Conservation (phyloP, 1,140 invertebrate species). For the Bombus sibiricus region DNA sequence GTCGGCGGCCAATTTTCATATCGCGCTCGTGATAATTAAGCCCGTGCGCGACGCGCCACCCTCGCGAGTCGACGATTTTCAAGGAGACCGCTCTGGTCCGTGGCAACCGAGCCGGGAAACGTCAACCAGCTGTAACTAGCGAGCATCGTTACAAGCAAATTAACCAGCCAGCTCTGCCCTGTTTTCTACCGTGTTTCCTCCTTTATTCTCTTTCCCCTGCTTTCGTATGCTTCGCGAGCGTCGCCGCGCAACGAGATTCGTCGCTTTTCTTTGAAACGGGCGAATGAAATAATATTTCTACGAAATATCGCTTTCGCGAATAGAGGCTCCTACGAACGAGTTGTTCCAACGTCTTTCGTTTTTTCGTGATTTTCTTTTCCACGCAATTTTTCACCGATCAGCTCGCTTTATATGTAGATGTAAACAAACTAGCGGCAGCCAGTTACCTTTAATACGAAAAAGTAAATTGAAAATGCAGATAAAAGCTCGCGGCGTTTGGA, state of each 20-base stretch:
- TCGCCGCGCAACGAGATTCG: not conserved
- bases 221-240: no score
- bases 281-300: no score
- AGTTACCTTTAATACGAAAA: no score
- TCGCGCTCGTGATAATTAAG: slow-evolving; percentile 31
- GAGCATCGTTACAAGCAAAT: slow-evolving; percentile 25
- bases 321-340: no score
- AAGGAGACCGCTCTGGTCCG: not conserved
- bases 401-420: no score
- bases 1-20: slow-evolving; percentile 19
- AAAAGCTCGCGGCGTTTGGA: not conserved
- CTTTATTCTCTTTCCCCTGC: not conserved
- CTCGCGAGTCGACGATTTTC: not conserved
- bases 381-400: not conserved
- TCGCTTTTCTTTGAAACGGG: not conserved
- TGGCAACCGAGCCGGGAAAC: slow-evolving; percentile 7
- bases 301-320: not conserved
- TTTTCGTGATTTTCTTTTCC: accelerated
- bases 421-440: no score
- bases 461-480: not conserved
- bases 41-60: not conserved
- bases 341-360: no score
- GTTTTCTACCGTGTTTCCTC: not conserved
- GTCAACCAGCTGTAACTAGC: not conserved
- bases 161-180: slow-evolving; percentile 6